These are phyloP conservation scores for Agapornis canus DNA, from an alignment of 2,797 vertebrate genomes.

Conservation along the genomic window DNA sequence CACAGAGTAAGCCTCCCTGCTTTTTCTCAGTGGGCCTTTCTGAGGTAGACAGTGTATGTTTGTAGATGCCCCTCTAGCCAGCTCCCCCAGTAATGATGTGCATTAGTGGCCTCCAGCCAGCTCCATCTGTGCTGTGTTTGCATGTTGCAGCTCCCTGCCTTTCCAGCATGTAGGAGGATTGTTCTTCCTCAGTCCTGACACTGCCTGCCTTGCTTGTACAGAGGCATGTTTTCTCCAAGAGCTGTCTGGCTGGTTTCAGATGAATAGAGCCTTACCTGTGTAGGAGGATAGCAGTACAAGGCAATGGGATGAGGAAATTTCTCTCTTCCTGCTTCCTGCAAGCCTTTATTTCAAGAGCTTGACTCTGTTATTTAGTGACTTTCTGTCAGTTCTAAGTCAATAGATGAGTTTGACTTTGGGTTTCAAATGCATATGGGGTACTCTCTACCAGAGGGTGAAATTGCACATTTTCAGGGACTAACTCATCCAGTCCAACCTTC, in stretches of 20 bases:
- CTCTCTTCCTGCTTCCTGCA: neutral
- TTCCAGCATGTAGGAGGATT: neutral
- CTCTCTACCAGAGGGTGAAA: neutral
- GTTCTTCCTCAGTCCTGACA: neutral
- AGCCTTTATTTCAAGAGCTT: neutral
- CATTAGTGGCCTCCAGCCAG: neutral
- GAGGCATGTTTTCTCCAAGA: neutral
- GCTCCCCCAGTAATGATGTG: neutral
- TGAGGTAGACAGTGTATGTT: neutral
- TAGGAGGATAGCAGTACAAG: neutral
- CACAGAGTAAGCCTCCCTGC: constrained; percentile 6
- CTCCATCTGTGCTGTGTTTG: neutral
- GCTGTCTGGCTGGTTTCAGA: neutral
- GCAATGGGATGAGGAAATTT: neutral
- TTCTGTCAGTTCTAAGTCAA: neutral
- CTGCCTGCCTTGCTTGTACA: neutral
- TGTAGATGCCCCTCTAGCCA: neutral
- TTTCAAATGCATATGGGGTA: neutral
- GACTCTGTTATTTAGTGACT: neutral
- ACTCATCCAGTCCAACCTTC: neutral
- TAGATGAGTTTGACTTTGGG: neutral
- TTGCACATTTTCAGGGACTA: neutral
- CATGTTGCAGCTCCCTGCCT: neutral
- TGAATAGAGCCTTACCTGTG: neutral
- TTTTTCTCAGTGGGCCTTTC: neutral